These are phyloP conservation scores for Ladona fulva DNA, from an alignment of 1,140 invertebrate genomes.

Conservation along the genomic window DNA sequence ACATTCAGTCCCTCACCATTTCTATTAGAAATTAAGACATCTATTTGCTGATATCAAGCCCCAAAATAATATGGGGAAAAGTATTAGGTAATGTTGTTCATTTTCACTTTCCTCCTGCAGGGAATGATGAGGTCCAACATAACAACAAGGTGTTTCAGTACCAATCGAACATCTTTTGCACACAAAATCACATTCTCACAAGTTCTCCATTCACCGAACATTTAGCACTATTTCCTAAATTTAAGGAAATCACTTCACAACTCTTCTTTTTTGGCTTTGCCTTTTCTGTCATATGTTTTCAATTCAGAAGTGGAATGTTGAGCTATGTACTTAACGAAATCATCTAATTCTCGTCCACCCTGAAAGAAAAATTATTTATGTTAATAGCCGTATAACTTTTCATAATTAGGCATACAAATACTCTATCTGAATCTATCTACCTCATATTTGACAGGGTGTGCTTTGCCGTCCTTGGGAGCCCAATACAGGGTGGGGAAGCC, in stretches of 20 bases:
- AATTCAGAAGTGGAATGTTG: conserved; percentile 84
- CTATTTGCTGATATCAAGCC: background rate
- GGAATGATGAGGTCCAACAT: background rate
- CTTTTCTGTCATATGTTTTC: conserved; percentile 78
- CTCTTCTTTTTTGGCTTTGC: conserved; percentile 78
- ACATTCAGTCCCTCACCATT: background rate
- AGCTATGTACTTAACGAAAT: conserved; percentile 94
- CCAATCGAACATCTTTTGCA: background rate
- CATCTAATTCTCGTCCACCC: conserved; percentile 87
- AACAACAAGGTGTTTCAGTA: background rate
- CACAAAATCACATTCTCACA: background rate
- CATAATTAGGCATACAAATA: background rate
- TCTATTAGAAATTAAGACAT: background rate
- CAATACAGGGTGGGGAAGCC: conserved; percentile 98
- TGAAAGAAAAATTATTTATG: conserved; percentile 35
- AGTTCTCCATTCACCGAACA: background rate
- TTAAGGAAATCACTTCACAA: conserved; percentile 36
- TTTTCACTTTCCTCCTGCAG: background rate
- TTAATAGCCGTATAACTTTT: background rate
- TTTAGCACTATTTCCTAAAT: background rate
- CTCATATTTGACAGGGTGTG: conserved; percentile 82
- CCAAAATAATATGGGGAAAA: background rate
- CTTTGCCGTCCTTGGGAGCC: conserved; percentile 76
- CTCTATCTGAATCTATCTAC: conserved; percentile 34
- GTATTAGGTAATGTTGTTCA: background rate